Conservation (phyloP, 2,888 invertebrate species). For the Apodemia duryi region DNA sequence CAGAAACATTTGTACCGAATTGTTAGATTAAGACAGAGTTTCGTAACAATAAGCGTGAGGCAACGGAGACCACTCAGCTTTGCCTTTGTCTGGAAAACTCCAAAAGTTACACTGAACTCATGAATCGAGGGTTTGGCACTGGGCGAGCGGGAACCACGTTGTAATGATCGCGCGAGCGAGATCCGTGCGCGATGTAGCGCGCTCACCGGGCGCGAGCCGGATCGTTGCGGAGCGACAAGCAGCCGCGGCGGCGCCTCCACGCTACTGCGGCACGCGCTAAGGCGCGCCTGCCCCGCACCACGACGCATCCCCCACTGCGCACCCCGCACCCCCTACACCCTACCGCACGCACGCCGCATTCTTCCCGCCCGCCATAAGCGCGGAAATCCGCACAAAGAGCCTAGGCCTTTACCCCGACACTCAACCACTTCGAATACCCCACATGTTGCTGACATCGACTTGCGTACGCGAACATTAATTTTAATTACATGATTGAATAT, state of each 20-base stretch:
- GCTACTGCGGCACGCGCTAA: slow-evolving; percentile 75
- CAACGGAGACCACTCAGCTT: slow-evolving; percentile 39
- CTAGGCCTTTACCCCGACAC: slow-evolving; percentile 22
- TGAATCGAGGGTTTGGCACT: slow-evolving; percentile 36
- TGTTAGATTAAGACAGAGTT: slow-evolving; percentile 41
- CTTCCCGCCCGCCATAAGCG: slow-evolving; percentile 55
- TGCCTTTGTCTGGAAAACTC: slow-evolving; percentile 40
- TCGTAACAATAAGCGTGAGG: slow-evolving; percentile 39
- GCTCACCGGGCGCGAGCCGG: slow-evolving; percentile 47
- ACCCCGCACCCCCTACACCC: slow-evolving; percentile 40
- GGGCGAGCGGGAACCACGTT: slow-evolving; percentile 53
- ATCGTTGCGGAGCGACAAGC: slow-evolving; percentile 42
- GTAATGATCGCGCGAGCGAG: slow-evolving; percentile 43
- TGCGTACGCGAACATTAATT: slow-evolving; percentile 4
- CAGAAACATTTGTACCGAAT: slow-evolving; percentile 36
- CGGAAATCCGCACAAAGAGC: slow-evolving; percentile 53
- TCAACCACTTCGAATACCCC: slow-evolving; percentile 21
- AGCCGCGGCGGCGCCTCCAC: slow-evolving; percentile 73
- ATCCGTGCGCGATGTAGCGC: slow-evolving; percentile 50
- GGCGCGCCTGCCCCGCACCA: slow-evolving; percentile 46
- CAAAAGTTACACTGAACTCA: slow-evolving; percentile 37
- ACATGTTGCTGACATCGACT: slow-evolving; percentile 26
- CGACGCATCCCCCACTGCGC: slow-evolving; percentile 49
- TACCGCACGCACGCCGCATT: slow-evolving; percentile 75
- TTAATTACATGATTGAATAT: neutral